Evolutionary conservation across 2,888 invertebrate species (phyloP).

Genomic region (Tiliacea aurago): DNA sequence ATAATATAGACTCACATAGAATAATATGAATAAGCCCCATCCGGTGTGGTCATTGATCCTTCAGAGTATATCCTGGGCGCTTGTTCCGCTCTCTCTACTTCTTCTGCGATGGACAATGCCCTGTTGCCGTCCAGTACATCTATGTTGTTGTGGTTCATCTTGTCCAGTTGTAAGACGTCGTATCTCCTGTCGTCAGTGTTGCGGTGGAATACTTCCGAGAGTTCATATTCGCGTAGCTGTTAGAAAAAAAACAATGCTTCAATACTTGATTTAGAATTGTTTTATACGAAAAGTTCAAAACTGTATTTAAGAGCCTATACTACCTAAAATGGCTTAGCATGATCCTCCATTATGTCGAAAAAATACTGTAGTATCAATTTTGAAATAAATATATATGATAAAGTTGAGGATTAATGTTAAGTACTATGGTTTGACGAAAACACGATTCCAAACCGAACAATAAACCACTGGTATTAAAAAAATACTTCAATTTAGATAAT

Average conservation of each 20-base stretch:
- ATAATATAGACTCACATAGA: slow-evolving; percentile 80
- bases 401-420: too few relatives aligned
- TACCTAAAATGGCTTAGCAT: too few relatives aligned
- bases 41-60: slow-evolving; percentile 85
- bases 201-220: slow-evolving; percentile 96
- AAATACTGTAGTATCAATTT: too few relatives aligned
- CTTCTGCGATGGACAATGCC: slow-evolving; percentile 94
- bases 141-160: slow-evolving; percentile 90
- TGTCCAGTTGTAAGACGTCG: slow-evolving; percentile 93
- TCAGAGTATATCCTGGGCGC: slow-evolving; percentile 90
- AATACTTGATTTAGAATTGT: background rate
- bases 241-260: background rate
- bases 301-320: too few relatives aligned
- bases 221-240: slow-evolving; percentile 96
- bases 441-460: too few relatives aligned
- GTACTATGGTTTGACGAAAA: too few relatives aligned
- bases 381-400: too few relatives aligned
- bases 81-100: slow-evolving; percentile 93
- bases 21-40: slow-evolving; percentile 86
- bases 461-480: too few relatives aligned
- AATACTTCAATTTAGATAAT: too few relatives aligned
- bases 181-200: slow-evolving; percentile 94
- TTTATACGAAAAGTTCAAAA: background rate
- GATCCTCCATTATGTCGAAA: too few relatives aligned
- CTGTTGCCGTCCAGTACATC: slow-evolving; percentile 93